phyloP scores from a whole-genome alignment of 2,113 vertebrate species.

The Pelecanoides urinatrix region DNA sequence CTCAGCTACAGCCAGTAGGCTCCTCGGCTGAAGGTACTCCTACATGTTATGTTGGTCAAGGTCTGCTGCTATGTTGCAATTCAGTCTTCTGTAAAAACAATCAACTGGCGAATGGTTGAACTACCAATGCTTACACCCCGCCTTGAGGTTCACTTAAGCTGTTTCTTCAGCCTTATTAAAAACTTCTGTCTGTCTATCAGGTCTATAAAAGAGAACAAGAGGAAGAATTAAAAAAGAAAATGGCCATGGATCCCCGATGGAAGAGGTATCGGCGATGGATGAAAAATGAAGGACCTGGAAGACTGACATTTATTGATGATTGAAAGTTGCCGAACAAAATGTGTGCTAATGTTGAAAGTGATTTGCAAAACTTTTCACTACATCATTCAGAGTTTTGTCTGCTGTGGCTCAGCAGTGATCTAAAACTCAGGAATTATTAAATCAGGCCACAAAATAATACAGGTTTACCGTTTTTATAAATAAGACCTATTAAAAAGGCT shows the following conservation, averaged over 20 bases:
- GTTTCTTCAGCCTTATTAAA: background rate
- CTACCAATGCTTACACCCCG: fast-evolving
- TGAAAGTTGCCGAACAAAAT: conserved; percentile 58
- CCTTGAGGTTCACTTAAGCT: background rate
- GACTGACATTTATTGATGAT: conserved; percentile 91
- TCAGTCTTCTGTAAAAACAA: background rate
- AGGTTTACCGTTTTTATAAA: conserved; percentile 66
- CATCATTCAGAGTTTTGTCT: conserved; percentile 61
- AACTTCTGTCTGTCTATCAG: conserved; percentile 59
- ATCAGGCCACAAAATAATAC: conserved; percentile 63
- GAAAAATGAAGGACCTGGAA: conserved; percentile 93
- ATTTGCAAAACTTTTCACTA: conserved; percentile 29
- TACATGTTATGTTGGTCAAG: fast-evolving
- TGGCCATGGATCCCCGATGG: conserved; percentile 93
- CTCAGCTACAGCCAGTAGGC: background rate
- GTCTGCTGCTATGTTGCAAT: background rate
- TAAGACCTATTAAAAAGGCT: conserved; percentile 6
- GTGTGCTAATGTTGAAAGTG: background rate
- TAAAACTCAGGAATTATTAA: conserved; percentile 67
- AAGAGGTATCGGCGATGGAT: conserved; percentile 98
- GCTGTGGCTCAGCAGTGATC: conserved; percentile 49
- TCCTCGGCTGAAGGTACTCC: background rate
- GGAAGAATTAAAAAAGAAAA: conserved; percentile 93
- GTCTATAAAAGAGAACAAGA: conserved; percentile 89
- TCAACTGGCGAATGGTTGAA: background rate